Conservation (phyloP, 2,113 vertebrate genomes). For the Forbesichthys papilliferus region DNA sequence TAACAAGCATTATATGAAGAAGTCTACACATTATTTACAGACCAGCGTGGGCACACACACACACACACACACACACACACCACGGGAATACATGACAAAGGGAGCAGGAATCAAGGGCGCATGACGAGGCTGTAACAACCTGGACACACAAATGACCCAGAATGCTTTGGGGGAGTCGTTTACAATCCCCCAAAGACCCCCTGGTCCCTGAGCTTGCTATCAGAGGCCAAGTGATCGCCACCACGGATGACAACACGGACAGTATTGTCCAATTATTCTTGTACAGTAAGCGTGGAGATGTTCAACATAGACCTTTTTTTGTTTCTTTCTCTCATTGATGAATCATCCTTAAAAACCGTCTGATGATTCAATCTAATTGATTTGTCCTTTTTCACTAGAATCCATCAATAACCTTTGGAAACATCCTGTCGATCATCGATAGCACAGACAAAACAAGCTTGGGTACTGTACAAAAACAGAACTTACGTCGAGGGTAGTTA, state of each 20-base stretch:
- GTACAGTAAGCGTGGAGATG: too few species aligned
- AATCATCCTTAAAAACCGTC: too few species aligned
- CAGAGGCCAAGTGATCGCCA: slow-evolving; percentile 35
- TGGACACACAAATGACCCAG: slow-evolving; percentile 30
- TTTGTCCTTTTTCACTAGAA: too few species aligned
- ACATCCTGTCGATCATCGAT: too few species aligned
- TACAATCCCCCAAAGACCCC: slow-evolving; percentile 27
- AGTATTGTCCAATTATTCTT: neutral
- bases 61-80: slow-evolving; percentile 3
- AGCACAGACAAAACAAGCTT: too few species aligned
- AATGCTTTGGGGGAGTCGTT: slow-evolving; percentile 31
- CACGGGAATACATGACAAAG: slow-evolving; percentile 19
- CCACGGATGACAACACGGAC: slow-evolving; percentile 27
- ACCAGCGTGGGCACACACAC: neutral
- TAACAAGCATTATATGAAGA: neutral
- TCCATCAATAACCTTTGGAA: too few species aligned
- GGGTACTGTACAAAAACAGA: too few species aligned
- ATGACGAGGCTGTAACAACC: slow-evolving; percentile 38
- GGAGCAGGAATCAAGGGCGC: neutral
- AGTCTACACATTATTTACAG: neutral
- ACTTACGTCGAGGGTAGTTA: too few species aligned
- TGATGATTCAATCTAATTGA: too few species aligned
- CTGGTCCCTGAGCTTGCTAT: slow-evolving; percentile 16
- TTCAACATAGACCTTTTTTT: too few species aligned
- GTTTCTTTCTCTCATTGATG: too few species aligned